These are phyloP conservation scores for Troilus luridus DNA, from an alignment of 2,888 invertebrate genomes.

Conservation along the genomic window DNA sequence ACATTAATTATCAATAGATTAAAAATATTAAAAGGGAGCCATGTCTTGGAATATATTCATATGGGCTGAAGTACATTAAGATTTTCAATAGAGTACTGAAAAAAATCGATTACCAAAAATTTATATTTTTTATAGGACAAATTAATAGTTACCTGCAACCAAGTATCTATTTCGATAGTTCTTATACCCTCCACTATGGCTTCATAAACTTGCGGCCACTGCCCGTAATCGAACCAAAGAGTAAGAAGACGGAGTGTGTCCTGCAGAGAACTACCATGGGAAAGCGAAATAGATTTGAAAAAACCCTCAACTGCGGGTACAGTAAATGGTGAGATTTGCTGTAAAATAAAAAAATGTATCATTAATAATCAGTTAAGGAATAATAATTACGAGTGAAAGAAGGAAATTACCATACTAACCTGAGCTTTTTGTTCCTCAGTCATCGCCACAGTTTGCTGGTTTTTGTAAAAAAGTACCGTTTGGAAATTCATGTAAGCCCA, in stretches of 20 bases:
- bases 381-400: background rate
- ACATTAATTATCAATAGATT: background rate
- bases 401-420: background rate
- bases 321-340: constrained; percentile 83
- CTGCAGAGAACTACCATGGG: constrained; percentile 93
- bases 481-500: constrained; percentile 99
- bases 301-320: constrained; percentile 96
- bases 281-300: constrained; percentile 93
- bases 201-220: constrained; percentile 93
- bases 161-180: constrained; percentile 96
- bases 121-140: background rate
- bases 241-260: constrained; percentile 96
- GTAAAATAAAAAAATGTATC: background rate
- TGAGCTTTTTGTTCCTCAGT: constrained; percentile 61
- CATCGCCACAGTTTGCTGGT: constrained; percentile 68
- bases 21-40: too few relatives aligned
- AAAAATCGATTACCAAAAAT: too few relatives aligned
- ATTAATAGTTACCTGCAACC: constrained; percentile 82
- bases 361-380: background rate
- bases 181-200: constrained; percentile 93
- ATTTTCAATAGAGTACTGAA: too few relatives aligned
- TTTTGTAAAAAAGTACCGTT: constrained; percentile 82
- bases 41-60: too few relatives aligned
- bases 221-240: constrained; percentile 98
- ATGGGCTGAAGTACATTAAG: too few relatives aligned